Percentiles rank a stretch among this genome's conserved stretches.
These are phyloP conservation scores for Halcyon chelicuti DNA, from an alignment of 2,797 vertebrate genomes.

Conservation along the genomic window DNA sequence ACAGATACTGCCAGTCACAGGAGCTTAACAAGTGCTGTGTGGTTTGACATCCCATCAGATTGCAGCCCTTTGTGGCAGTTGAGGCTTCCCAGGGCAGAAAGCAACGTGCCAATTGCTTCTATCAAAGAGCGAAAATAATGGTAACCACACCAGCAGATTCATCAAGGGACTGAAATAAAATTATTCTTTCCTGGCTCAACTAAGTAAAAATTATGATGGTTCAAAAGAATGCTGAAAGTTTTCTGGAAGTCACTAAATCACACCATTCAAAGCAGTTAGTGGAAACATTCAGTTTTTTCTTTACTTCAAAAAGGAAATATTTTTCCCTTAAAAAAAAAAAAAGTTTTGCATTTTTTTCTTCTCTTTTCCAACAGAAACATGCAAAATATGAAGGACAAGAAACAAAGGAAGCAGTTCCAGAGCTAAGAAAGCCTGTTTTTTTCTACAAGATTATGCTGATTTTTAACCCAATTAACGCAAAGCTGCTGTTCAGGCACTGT, in stretches of 20 bases:
- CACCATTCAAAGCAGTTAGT: background rate
- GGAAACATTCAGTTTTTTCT: background rate
- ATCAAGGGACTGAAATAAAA: background rate
- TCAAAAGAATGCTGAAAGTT: background rate
- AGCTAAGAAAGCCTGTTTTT: background rate
- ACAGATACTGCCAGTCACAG: conserved; percentile 44
- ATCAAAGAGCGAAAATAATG: background rate
- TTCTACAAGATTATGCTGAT: background rate
- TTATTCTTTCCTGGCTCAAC: background rate
- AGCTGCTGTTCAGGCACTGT: background rate
- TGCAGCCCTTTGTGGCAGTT: background rate
- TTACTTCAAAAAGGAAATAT: background rate
- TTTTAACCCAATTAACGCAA: background rate
- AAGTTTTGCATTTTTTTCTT: background rate
- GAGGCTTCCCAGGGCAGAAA: conserved; percentile 31
- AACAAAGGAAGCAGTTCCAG: background rate
- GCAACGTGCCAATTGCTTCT: background rate
- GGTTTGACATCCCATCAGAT: conserved; percentile 46
- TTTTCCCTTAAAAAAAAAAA: background rate
- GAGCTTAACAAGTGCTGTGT: background rate
- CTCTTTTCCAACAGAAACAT: background rate
- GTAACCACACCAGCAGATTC: background rate
- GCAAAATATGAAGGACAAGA: background rate
- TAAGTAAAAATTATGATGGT: conserved; percentile 8
- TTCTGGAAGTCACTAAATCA: background rate